phyloP scores from a whole-genome alignment of 2,797 vertebrate genomes.

The Artibeus lituratus region DNA sequence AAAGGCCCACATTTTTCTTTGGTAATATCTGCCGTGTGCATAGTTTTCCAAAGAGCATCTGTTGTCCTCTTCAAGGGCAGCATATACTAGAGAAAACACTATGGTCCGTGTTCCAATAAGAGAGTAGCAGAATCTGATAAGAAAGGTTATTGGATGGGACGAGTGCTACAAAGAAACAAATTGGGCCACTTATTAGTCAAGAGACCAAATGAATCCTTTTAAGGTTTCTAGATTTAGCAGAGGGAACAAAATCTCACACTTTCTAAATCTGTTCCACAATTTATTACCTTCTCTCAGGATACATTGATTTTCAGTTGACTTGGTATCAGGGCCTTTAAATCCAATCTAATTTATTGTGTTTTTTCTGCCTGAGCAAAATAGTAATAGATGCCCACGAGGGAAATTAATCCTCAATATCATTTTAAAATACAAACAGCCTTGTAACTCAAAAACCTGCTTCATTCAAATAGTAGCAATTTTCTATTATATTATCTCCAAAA shows the following conservation, averaged over 20 bases:
- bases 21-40: neutral
- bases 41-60: neutral
- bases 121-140: neutral
- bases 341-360: slow-evolving; percentile 58
- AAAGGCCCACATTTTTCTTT: neutral
- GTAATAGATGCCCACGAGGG: slow-evolving; percentile 23
- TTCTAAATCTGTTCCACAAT: slow-evolving; percentile 49
- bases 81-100: neutral
- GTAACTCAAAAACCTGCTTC: neutral
- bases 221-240: slow-evolving; percentile 4
- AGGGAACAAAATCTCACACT: neutral
- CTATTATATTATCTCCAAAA: neutral
- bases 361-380: slow-evolving; percentile 45
- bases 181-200: neutral
- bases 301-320: slow-evolving; percentile 52
- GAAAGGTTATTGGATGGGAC: neutral
- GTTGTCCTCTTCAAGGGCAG: neutral
- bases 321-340: slow-evolving; percentile 51
- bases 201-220: slow-evolving; percentile 16
- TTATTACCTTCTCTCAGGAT: slow-evolving; percentile 42
- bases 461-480: neutral
- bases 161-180: neutral
- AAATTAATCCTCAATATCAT: slow-evolving; percentile 58
- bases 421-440: slow-evolving; percentile 36
- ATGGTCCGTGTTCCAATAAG: neutral